These are phyloP conservation scores for Notocelia uddmanniana DNA, from an alignment of 2,888 invertebrate species.

Conservation along the genomic window DNA sequence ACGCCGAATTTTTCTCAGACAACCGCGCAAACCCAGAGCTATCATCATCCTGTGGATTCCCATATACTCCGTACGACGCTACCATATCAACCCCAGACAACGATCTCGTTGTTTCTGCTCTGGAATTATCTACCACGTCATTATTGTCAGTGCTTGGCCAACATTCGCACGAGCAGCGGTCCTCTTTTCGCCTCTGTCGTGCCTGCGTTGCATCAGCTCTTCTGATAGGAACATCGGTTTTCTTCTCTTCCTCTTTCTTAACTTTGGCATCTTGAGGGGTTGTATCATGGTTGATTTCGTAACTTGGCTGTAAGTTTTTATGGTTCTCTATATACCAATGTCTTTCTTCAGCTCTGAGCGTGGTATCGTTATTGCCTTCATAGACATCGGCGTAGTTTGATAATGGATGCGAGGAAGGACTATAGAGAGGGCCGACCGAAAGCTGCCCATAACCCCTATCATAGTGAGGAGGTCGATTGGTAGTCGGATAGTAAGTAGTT, in stretches of 20 bases:
- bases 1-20: conserved; percentile 74
- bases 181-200: conserved; percentile 78
- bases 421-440: conserved; percentile 74
- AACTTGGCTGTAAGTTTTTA: conserved; percentile 76
- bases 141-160: conserved; percentile 82
- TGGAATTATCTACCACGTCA: conserved; percentile 69
- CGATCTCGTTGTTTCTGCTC: conserved; percentile 76
- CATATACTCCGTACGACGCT: conserved; percentile 84
- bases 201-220: conserved; percentile 72
- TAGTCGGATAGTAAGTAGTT: conserved; percentile 77
- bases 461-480: conserved; percentile 79
- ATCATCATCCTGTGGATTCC: conserved; percentile 80
- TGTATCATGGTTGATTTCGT: conserved; percentile 71
- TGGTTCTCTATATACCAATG: conserved; percentile 85
- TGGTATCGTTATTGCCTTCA: conserved; percentile 83
- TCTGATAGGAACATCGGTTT: conserved; percentile 71
- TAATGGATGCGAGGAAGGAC: conserved; percentile 78
- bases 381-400: conserved; percentile 83
- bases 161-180: conserved; percentile 83
- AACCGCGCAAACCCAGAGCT: conserved; percentile 80
- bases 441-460: conserved; percentile 79
- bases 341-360: conserved; percentile 81
- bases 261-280: conserved; percentile 80
- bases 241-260: conserved; percentile 82
- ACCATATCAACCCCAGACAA: conserved; percentile 83